Conservation (phyloP, 1,140 invertebrate species). For the Drosophila orena region DNA sequence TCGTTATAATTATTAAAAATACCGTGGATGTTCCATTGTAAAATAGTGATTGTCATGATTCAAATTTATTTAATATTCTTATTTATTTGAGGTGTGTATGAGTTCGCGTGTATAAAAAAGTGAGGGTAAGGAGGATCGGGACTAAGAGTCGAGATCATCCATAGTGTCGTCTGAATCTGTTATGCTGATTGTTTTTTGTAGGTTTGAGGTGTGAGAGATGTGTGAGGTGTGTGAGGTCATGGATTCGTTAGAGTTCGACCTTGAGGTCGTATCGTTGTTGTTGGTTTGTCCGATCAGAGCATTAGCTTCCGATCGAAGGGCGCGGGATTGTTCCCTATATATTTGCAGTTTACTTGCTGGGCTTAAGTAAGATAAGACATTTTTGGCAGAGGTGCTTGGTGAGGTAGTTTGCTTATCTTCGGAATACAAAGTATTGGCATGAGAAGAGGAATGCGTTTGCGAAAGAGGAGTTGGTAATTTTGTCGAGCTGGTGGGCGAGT, state of each 20-base stretch:
- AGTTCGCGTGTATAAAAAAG: too few species aligned
- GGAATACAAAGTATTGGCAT: not conserved
- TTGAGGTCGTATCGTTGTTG: conserved; percentile 4
- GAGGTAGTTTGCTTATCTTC: not conserved
- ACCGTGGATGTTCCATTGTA: too few species aligned
- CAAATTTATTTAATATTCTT: too few species aligned
- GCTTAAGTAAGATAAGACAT: not conserved
- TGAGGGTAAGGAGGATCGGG: too few species aligned
- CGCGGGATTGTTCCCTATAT: not conserved
- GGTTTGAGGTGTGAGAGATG: too few species aligned
- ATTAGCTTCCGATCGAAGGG: conserved; percentile 3
- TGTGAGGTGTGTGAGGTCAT: conserved; percentile 5
- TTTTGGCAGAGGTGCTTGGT: not conserved
- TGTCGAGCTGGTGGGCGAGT: not conserved
- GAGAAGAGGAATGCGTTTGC: not conserved
- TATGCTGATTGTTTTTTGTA: too few species aligned
- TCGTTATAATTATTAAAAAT: too few species aligned
- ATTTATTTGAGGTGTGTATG: too few species aligned
- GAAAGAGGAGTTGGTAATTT: conserved; percentile 4
- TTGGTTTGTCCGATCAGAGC: not conserved
- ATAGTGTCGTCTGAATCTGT: too few species aligned
- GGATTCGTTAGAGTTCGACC: conserved; percentile 7
- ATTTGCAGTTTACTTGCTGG: not conserved
- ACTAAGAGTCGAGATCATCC: too few species aligned
- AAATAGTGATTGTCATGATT: too few species aligned